Conservation (phyloP, 2,113 vertebrate species). For the Haplochromis vanheusdeni region DNA sequence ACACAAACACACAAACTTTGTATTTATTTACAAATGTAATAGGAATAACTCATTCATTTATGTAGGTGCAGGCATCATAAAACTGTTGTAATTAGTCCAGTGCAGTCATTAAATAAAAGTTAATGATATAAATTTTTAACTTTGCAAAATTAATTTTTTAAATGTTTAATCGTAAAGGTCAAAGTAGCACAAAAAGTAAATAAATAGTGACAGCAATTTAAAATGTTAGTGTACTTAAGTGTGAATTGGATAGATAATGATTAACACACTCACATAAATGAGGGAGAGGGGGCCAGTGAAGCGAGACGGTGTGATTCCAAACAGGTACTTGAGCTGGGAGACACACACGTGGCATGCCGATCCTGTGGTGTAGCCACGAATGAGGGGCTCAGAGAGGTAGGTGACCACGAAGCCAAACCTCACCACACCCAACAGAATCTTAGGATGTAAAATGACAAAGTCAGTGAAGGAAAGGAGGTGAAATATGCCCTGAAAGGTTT, state of each 20-base stretch:
- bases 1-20: background rate
- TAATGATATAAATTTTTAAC: background rate
- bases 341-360: slow-evolving; percentile 81
- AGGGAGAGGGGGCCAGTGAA: slow-evolving; percentile 77
- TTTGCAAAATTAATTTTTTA: background rate
- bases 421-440: slow-evolving; percentile 85
- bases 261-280: slow-evolving; percentile 78
- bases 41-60: background rate
- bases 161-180: background rate
- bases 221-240: background rate
- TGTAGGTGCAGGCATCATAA: background rate
- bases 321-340: slow-evolving; percentile 89
- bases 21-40: background rate
- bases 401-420: slow-evolving; percentile 92
- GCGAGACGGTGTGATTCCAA: slow-evolving; percentile 72
- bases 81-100: background rate
- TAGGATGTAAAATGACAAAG: background rate
- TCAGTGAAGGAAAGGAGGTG: background rate
- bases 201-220: background rate
- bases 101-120: background rate
- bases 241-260: background rate
- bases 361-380: slow-evolving; percentile 88
- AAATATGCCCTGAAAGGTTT: background rate
- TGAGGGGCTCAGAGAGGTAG: slow-evolving; percentile 89
- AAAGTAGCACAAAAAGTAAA: background rate